Evolutionary conservation across 2,888 invertebrate species (phyloP), one percentile per base, ranked within the genome.

Genomic region (Ypsolopha sequella): DNA sequence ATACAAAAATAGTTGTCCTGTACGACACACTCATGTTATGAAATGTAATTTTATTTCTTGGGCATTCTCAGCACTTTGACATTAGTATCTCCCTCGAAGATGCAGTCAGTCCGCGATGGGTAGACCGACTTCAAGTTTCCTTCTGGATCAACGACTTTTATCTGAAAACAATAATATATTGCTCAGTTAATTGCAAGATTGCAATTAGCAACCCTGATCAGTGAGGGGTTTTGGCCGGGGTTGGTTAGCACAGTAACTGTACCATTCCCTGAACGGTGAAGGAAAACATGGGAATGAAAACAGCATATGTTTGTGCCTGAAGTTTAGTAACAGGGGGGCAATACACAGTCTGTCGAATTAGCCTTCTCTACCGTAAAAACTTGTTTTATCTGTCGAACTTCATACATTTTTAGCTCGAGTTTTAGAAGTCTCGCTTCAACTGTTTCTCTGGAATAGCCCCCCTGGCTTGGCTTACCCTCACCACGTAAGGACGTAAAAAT

Each of bases 61-160:
- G 71, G 61, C 50, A 75, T 46, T 36, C 85, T 66, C 50, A 73
- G 63, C 3, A 84, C 74, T 55, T 75, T 82, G 51, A 86, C 72
- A 54, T 70, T 76, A 35, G 66, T 57, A 0, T 53, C 45, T n/a
- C 75, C 82, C 50, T 89, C 89, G 59, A 82, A 89, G 1, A 80
- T 70, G 51, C 94, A 88, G 74, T 95, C 95, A 0, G 89, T 89
- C 59, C 93, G 87, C 0, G 94, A 93, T 0, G 95, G 95, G 73
- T 93, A 95, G 2, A 95, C 89, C n/a, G 90, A 89, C 65, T 92
- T 92, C 58, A 95, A 76, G 56, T 90, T 90, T 7, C 92, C 92
- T 56, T 91, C 90, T 0, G 89, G 75, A 56, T 94, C 93, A 0
- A 91, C 89, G 4, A 93, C 87, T 74, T 90, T 91, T 0, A 95